phyloP scores from a whole-genome alignment of 2,113 vertebrate species.

The Sorex araneus region DNA sequence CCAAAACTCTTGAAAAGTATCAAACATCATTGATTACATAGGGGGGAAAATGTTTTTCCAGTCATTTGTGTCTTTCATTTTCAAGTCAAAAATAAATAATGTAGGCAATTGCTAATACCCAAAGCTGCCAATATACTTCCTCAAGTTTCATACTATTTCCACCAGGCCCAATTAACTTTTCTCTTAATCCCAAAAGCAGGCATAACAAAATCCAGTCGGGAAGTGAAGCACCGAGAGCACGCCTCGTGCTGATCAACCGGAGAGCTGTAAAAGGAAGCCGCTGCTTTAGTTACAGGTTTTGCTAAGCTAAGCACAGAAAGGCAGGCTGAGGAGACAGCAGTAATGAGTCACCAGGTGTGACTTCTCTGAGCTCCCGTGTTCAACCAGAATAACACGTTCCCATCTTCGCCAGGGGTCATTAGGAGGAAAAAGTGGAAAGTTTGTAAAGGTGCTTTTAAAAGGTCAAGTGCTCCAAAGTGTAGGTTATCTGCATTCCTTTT shows the following conservation, averaged over 20 bases:
- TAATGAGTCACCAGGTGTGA: not conserved
- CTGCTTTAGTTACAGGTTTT: not conserved
- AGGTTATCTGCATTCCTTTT: not conserved
- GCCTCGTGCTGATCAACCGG: not conserved
- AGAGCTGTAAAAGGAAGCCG: conserved; percentile 22
- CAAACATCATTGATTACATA: conserved; percentile 26
- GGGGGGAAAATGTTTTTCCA: not conserved
- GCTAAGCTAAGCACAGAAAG: not conserved
- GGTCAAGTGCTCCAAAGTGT: conserved; percentile 22
- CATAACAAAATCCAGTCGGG: conserved; percentile 47
- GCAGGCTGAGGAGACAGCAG: not conserved
- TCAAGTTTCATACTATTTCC: conserved; percentile 62
- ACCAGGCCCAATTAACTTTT: conserved; percentile 62
- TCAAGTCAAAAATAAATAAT: conserved; percentile 64
- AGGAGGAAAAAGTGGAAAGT: conserved; percentile 52
- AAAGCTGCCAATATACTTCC: conserved; percentile 40
- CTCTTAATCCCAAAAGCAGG: conserved; percentile 46
- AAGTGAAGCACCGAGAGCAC: conserved; percentile 51
- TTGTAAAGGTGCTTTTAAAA: conserved; percentile 51
- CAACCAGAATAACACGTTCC: conserved; percentile 55
- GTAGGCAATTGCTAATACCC: conserved; percentile 39
- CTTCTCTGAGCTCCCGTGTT: conserved; percentile 11
- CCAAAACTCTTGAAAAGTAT: conserved; percentile 44
- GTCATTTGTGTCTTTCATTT: conserved; percentile 49
- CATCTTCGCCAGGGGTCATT: not conserved